phyloP scores from a whole-genome alignment of 2,113 vertebrate genomes.

The Tetrax tetrax region DNA sequence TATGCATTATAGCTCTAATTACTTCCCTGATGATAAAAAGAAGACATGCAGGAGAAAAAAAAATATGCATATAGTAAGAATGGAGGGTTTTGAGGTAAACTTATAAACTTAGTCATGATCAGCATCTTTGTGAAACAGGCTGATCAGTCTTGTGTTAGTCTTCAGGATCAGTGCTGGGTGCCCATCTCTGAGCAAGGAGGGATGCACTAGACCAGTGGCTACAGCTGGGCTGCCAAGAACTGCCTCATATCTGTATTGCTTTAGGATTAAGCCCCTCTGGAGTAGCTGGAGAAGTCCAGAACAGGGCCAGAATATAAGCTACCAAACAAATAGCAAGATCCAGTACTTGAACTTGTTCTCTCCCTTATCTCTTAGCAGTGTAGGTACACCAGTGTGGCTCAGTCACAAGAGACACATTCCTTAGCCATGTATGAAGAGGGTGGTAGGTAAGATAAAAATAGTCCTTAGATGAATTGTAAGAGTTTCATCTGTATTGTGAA shows the following conservation, averaged over 20 bases:
- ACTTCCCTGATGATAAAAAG: conserved; percentile 21
- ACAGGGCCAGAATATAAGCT: not conserved
- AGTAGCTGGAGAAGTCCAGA: not conserved
- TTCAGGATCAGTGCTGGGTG: not conserved
- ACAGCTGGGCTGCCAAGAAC: not conserved
- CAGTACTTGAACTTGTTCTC: not conserved
- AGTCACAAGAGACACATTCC: not conserved
- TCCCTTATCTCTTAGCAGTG: not conserved
- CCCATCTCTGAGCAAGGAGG: fast-evolving
- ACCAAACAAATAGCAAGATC: not conserved
- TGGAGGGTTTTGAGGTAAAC: not conserved
- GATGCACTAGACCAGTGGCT: not conserved
- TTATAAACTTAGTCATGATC: not conserved
- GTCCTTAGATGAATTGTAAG: not conserved
- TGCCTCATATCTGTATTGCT: not conserved
- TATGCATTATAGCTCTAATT: conserved; percentile 28
- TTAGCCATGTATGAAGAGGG: not conserved
- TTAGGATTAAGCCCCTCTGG: not conserved
- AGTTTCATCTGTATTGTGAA: not conserved
- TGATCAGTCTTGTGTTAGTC: not conserved
- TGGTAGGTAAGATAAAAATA: not conserved
- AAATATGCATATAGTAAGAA: not conserved
- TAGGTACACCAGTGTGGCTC: not conserved
- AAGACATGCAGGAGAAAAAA: not conserved
- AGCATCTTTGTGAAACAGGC: not conserved